phyloP scores from a whole-genome alignment of 2,888 invertebrate species.

The Calameuta pallipes region DNA sequence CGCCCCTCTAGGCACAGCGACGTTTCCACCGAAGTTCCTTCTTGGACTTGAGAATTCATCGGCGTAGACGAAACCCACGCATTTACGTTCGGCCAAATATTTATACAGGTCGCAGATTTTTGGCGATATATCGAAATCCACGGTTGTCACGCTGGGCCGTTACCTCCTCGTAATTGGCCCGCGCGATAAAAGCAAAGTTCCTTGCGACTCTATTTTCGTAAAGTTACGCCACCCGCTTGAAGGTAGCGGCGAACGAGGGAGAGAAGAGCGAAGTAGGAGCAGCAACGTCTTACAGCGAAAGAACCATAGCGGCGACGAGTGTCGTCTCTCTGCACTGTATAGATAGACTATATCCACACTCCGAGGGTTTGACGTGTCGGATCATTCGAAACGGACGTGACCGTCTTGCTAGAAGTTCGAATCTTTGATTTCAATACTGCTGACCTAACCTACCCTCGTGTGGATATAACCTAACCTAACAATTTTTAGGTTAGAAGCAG shows the following conservation, averaged over 20 bases:
- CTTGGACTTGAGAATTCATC: neutral
- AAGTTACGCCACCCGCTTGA: neutral
- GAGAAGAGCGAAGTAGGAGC: neutral
- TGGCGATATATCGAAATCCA: neutral
- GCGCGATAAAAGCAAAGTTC: neutral
- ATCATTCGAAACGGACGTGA: neutral
- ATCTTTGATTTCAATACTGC: neutral
- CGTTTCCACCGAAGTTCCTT: neutral
- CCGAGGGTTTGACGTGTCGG: neutral
- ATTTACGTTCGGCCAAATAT: neutral
- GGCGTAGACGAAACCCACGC: neutral
- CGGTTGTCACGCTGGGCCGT: neutral
- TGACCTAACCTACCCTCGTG: neutral
- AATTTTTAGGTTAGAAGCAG: neutral
- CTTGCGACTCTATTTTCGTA: neutral
- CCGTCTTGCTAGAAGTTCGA: neutral
- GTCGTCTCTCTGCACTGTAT: neutral
- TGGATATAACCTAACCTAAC: neutral
- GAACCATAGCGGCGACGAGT: neutral
- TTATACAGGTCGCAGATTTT: conserved; percentile 1
- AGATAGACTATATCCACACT: neutral
- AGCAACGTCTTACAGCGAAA: neutral
- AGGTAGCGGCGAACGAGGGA: neutral
- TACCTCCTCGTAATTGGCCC: neutral
- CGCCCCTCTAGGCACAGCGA: neutral